Percentiles rank a stretch among this genome's conserved stretches.
Evolutionary conservation across 2,888 invertebrate species (phyloP).

Genomic region (Drosophila rellima): DNA sequence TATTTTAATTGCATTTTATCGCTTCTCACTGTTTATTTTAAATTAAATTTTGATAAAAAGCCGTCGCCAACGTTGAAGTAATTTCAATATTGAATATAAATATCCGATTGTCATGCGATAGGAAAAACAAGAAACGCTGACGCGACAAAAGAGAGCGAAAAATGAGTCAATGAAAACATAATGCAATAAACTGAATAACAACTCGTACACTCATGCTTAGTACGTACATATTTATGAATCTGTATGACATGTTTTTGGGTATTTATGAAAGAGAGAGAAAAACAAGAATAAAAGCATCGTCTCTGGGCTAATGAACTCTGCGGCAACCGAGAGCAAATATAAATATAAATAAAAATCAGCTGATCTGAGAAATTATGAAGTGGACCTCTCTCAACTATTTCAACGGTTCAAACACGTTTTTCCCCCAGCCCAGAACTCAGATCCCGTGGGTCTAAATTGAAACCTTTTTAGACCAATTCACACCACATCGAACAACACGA

Average conservation of each 20-base stretch:
- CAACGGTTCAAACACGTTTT: conserved; percentile 3
- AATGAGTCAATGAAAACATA: conserved; percentile 10
- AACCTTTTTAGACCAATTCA: conserved; percentile 37
- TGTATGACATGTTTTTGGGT: conserved; percentile 5
- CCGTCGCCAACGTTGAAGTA: conserved; percentile 1
- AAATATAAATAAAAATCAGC: conserved; percentile 69
- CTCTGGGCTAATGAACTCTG: conserved; percentile 56
- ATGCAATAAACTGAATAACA: conserved; percentile 12
- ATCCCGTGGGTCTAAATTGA: conserved; percentile 14
- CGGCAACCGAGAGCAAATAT: conserved; percentile 37
- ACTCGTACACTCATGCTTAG: conserved; percentile 9
- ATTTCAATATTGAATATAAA: conserved; percentile 12
- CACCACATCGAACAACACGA: conserved; percentile 14
- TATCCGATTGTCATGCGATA: conserved; percentile 23
- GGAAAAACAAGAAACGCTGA: conserved; percentile 20
- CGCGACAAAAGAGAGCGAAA: background rate
- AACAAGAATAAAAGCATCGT: conserved; percentile 44
- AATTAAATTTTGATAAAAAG: conserved; percentile 20
- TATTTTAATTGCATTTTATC: conserved; percentile 38
- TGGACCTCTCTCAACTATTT: conserved; percentile 7
- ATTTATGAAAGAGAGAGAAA: conserved; percentile 14
- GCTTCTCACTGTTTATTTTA: conserved; percentile 10
- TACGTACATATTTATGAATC: conserved; percentile 9
- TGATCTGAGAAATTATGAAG: conserved; percentile 22
- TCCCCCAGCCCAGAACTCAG: background rate